Evolutionary conservation across 2,888 invertebrate genomes (phyloP).

Genomic region (Carabus problematicus): DNA sequence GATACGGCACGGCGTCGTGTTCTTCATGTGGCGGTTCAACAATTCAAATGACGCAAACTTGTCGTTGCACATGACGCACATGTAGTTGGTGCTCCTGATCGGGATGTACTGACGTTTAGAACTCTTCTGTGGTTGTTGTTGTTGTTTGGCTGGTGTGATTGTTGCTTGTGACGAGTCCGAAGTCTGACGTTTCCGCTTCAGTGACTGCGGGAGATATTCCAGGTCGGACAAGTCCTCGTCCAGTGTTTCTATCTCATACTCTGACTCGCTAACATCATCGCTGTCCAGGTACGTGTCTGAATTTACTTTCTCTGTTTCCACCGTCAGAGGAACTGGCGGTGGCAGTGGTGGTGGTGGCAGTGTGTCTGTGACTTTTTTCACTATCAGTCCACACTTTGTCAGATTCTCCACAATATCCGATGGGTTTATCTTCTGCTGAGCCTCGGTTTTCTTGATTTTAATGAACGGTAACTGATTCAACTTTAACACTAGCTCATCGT

Average conservation of each 20-base stretch:
- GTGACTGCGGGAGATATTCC: slow-evolving; percentile 21
- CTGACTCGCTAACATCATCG: slow-evolving; percentile 20
- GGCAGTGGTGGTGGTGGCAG: background rate
- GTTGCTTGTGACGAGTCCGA: too few relatives aligned
- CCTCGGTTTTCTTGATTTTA: slow-evolving; percentile 27
- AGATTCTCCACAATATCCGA: slow-evolving; percentile 26
- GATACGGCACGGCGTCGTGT: slow-evolving; percentile 18
- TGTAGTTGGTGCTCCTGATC: slow-evolving; percentile 41
- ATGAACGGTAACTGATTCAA: slow-evolving; percentile 15
- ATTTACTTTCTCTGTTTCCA: background rate
- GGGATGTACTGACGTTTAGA: slow-evolving; percentile 25
- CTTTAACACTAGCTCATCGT: slow-evolving; percentile 28
- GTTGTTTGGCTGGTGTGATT: slow-evolving; percentile 18
- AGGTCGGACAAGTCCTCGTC: slow-evolving; percentile 34
- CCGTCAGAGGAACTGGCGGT: background rate
- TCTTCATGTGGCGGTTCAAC: slow-evolving; percentile 41
- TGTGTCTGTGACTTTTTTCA: slow-evolving; percentile 21
- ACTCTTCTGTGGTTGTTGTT: slow-evolving; percentile 4
- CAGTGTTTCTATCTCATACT: slow-evolving; percentile 38
- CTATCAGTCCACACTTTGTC: slow-evolving; percentile 32
- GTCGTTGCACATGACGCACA: slow-evolving; percentile 43
- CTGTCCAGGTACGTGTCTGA: background rate
- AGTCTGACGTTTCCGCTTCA: slow-evolving; percentile 5
- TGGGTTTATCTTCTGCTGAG: background rate
- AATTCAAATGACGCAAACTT: slow-evolving; percentile 42